These are phyloP conservation scores for Hydrochoerus hydrochaeris DNA, from an alignment of 2,113 vertebrate species.

Conservation along the genomic window DNA sequence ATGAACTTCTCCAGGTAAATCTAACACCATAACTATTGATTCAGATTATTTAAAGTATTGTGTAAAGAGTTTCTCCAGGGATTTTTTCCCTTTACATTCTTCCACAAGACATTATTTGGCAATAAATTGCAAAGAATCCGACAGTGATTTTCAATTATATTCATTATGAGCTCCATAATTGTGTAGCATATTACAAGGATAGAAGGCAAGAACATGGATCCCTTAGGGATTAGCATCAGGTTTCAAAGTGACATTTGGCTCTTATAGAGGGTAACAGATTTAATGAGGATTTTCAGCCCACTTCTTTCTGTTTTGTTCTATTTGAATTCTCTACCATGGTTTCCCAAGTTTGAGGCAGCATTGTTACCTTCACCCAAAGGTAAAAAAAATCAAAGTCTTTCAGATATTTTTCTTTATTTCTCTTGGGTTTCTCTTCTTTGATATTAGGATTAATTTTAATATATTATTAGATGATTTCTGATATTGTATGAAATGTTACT, in stretches of 20 bases:
- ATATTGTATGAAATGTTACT: constrained; percentile 36
- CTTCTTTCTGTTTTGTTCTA: constrained; percentile 33
- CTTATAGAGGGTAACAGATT: constrained; percentile 38
- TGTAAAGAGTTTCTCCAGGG: constrained; percentile 40
- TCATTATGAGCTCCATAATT: constrained; percentile 65
- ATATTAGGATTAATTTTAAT: constrained; percentile 45
- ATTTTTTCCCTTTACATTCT: neutral
- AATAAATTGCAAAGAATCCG: constrained; percentile 65
- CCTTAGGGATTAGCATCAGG: constrained; percentile 63
- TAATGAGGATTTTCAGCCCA: constrained; percentile 22
- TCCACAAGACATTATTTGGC: constrained; percentile 63
- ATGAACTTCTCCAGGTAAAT: constrained; percentile 42
- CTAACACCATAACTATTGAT: constrained; percentile 27
- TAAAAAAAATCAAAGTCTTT: constrained; percentile 51
- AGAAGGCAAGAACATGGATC: constrained; percentile 46
- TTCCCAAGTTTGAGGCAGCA: constrained; percentile 45
- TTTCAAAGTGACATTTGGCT: constrained; percentile 78
- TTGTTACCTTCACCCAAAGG: neutral
- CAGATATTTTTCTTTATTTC: constrained; percentile 3
- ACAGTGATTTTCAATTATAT: constrained; percentile 65
- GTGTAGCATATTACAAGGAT: constrained; percentile 63
- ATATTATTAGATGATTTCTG: constrained; percentile 28
- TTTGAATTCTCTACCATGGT: constrained; percentile 50
- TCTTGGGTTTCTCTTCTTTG: constrained; percentile 27
- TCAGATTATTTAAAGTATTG: constrained; percentile 54